phyloP scores from a whole-genome alignment of 2,888 invertebrate species.

The Nasonovia ribisnigri region DNA sequence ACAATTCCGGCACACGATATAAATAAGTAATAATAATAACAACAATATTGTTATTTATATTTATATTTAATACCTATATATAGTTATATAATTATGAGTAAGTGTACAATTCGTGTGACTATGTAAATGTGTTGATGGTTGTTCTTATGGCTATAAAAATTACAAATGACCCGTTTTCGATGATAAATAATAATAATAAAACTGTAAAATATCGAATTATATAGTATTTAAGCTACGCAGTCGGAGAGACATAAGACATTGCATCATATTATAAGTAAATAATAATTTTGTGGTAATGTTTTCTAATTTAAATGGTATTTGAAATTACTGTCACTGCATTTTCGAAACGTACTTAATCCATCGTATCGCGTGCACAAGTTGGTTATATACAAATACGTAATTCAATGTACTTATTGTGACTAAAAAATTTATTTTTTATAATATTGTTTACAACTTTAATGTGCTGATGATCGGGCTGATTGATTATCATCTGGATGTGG shows the following conservation, averaged over 20 bases:
- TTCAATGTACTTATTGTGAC: neutral
- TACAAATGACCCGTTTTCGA: slow-evolving; percentile 8
- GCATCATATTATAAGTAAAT: too few species aligned
- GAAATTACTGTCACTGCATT: neutral
- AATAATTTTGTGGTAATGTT: neutral
- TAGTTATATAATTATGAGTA: neutral
- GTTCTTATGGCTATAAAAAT: neutral
- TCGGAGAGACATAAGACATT: neutral
- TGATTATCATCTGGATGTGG: neutral
- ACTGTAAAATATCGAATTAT: neutral
- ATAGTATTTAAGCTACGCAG: neutral
- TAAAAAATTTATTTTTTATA: neutral
- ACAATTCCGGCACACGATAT: slow-evolving; percentile 4
- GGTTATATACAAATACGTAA: neutral
- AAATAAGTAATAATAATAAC: slow-evolving; percentile 37
- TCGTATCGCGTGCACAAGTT: neutral
- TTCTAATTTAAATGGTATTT: neutral
- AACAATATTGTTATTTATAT: neutral
- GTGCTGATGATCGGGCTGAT: neutral
- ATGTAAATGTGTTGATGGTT: neutral
- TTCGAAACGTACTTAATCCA: neutral
- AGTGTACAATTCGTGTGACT: neutral
- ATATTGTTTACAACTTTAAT: neutral
- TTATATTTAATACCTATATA: too few species aligned
- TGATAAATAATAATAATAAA: slow-evolving; percentile 14